Conservation (phyloP, 2,888 invertebrate genomes). For the Helleia helle region DNA sequence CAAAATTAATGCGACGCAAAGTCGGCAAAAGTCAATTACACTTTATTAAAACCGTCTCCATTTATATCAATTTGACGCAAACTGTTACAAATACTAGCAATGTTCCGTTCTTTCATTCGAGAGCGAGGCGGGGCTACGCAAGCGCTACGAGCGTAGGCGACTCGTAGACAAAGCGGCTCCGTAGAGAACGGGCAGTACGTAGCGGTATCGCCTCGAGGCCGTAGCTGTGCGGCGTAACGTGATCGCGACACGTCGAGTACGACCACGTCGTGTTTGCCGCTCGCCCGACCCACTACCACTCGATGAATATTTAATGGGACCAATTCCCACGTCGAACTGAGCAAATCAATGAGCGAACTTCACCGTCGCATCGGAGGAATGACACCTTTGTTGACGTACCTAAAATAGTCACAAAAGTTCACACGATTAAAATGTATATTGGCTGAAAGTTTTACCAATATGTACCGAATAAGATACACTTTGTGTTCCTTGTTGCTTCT, state of each 20-base stretch:
- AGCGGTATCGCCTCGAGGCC: constrained; percentile 41
- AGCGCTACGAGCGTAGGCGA: constrained; percentile 48
- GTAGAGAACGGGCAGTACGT: constrained; percentile 35
- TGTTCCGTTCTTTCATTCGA: constrained; percentile 69
- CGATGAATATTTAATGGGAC: constrained; percentile 60
- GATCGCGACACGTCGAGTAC: constrained; percentile 27
- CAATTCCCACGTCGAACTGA: constrained; percentile 40
- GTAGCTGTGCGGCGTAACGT: constrained; percentile 34
- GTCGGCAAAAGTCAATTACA: constrained; percentile 74
- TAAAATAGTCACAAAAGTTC: constrained; percentile 46
- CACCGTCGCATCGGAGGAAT: constrained; percentile 40
- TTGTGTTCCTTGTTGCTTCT: constrained; percentile 42
- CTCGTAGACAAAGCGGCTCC: constrained; percentile 33
- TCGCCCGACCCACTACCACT: constrained; percentile 43
- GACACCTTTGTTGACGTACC: constrained; percentile 42
- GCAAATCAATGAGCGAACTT: constrained; percentile 55
- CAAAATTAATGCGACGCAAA: constrained; percentile 72
- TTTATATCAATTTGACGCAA: constrained; percentile 75
- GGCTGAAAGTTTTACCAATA: constrained; percentile 50
- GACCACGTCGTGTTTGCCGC: constrained; percentile 27
- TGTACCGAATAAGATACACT: constrained; percentile 45
- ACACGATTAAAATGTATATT: constrained; percentile 45
- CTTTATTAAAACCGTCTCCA: constrained; percentile 74
- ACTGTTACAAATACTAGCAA: constrained; percentile 74
- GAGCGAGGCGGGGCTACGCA: constrained; percentile 69